Base-by-base conservation (phyloP, 2,888 invertebrate species). In the Noctuana brunneofusca region DNA sequence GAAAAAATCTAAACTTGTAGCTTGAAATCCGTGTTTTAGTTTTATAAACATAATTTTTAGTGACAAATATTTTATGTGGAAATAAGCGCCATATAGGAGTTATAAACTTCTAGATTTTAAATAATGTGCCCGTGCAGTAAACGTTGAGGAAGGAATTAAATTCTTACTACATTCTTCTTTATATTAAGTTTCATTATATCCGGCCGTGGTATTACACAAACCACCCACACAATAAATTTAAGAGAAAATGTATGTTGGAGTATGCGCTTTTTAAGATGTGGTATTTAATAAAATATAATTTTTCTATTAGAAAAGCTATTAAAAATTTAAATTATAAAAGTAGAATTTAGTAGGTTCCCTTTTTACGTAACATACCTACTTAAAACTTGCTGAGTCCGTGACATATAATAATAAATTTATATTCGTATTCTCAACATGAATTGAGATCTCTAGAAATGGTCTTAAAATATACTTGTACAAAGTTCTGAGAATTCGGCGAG, bases 111-210 rank as follows among this genome's bases (percentile, higher is more conserved):
- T 38, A 38, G 32, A 53, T 46, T 53, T 30, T 53, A 46, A 53
- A 59, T 24, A 46, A n/a, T 54, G 32, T 11, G 18, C 18, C 6
- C 16, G 16, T 46, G 60, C 54, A 54, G 30, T 54, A 62, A 49
- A 62, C 14, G 38, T 38, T 55, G 18, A 49, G 48, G 48, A 38
- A 54, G 62, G 55, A 62, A 55, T 62, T 35, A 62, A 62, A 62
- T 62, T 62, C 60, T 55, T 60, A 35, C 18, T 35, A 54, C 54
- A 60, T 60, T 60, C 60, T 58, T 58, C 48, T 38, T 60, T 48
- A n/a, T n/a, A n/a, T n/a, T n/a, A 54, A 46, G 54, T 60, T 60
- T 60, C 54, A 60, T 54, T 60, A 58, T 58, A 27, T 22, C 35
- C 49, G 50, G 38, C 48, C 24, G 54, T 48, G 38, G 48, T 49